Conservation (phyloP, 2,113 vertebrate genomes). For the Coregonus clupeaformis region DNA sequence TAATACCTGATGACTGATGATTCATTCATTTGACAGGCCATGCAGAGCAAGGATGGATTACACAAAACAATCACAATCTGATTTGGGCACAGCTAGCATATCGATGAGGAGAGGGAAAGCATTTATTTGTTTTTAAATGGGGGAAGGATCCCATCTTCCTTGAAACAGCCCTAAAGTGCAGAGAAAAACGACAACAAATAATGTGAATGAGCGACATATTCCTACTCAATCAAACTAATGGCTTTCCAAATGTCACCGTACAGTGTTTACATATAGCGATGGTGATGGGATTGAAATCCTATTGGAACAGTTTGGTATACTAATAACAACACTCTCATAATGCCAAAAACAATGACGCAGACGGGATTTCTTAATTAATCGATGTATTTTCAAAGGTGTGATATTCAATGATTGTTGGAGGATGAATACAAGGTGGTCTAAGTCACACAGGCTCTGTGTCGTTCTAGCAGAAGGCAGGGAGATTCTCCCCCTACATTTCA, state of each 20-base stretch:
- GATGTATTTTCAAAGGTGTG: neutral
- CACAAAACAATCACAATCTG: constrained; percentile 13
- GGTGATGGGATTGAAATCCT: neutral
- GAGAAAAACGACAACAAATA: neutral
- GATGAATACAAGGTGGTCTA: neutral
- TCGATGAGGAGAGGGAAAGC: constrained; percentile 12
- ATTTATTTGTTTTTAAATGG: no score
- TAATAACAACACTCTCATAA: neutral
- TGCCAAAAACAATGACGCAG: neutral
- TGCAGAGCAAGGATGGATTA: constrained; percentile 29
- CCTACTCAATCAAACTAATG: neutral
- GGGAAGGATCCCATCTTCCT: neutral
- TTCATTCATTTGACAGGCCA: constrained; percentile 41
- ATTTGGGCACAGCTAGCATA: constrained; percentile 8
- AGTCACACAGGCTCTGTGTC: neutral
- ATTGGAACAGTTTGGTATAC: no score
- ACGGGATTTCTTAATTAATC: neutral
- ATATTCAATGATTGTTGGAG: neutral
- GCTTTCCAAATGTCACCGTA: neutral
- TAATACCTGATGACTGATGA: constrained; percentile 37
- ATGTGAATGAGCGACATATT: no score
- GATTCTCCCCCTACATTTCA: neutral
- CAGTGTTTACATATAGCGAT: neutral
- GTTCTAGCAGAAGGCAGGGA: neutral
- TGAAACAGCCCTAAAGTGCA: neutral